Evolutionary conservation across 2,113 vertebrate genomes (phyloP).

Genomic region (Asarcornis scutulata): DNA sequence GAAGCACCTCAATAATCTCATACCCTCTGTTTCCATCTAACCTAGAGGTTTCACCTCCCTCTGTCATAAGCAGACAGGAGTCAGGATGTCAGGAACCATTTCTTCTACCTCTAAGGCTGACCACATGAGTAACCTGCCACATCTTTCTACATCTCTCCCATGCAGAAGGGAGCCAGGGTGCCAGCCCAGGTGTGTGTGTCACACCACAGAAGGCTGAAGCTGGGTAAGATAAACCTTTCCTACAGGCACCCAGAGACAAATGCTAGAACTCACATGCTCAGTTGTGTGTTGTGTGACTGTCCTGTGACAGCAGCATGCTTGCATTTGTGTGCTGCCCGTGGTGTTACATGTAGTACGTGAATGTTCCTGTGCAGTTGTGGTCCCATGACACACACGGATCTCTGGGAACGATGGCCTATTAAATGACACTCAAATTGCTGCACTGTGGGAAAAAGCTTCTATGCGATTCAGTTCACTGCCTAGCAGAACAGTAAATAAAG

Average conservation of each 20-base stretch:
- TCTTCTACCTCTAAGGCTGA: background rate
- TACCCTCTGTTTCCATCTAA: background rate
- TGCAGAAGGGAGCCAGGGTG: background rate
- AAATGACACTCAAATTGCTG: background rate
- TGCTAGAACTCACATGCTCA: background rate
- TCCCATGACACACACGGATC: rapidly evolving
- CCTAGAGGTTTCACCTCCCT: background rate
- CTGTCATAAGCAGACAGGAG: background rate
- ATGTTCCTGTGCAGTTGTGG: background rate
- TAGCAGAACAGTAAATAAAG: background rate
- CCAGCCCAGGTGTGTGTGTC: background rate
- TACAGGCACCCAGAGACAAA: background rate
- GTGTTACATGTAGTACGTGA: background rate
- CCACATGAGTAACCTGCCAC: rapidly evolving
- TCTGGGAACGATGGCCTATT: background rate
- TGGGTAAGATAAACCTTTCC: background rate
- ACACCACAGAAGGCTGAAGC: background rate
- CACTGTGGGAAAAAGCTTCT: background rate
- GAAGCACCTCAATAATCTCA: background rate
- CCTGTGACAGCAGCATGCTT: background rate
- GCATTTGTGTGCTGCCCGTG: background rate
- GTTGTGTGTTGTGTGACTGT: background rate
- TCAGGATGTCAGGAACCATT: background rate
- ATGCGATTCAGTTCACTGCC: background rate
- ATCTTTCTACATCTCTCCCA: background rate